Percentiles rank a stretch among this genome's conserved stretches.
These are phyloP conservation scores for Lycophotia porphyrea DNA, from an alignment of 2,888 invertebrate species.

Conservation along the genomic window DNA sequence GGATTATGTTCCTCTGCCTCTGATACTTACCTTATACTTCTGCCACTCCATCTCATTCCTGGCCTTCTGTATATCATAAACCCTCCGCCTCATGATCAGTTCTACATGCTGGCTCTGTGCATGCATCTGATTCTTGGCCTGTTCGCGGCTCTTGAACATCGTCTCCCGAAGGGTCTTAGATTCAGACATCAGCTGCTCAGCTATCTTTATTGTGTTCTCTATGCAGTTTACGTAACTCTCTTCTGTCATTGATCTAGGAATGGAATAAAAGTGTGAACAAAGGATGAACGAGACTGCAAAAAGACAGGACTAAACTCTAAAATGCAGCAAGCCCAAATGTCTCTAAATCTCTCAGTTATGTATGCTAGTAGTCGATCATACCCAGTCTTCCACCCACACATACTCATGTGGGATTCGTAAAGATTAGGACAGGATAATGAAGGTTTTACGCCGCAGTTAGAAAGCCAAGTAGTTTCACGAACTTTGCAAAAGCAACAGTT, in stretches of 20 bases:
- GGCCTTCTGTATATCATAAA: constrained; percentile 96
- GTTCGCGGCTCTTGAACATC: constrained; percentile 94
- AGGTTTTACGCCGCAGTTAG: background rate
- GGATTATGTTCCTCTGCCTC: background rate
- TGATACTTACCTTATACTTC: constrained; percentile 84
- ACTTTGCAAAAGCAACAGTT: background rate
- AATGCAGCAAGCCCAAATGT: background rate
- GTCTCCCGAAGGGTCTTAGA: constrained; percentile 94
- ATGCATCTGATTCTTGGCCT: constrained; percentile 94
- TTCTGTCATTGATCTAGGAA: constrained; percentile 92
- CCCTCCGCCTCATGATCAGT: constrained; percentile 95
- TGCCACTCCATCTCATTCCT: constrained; percentile 98
- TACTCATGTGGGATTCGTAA: background rate
- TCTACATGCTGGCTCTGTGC: constrained; percentile 96
- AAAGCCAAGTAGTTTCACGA: background rate
- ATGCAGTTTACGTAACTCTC: constrained; percentile 96
- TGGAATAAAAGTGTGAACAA: background rate
- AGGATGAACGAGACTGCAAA: background rate
- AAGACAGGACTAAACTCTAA: background rate
- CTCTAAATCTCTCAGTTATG: background rate
- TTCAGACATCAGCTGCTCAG: constrained; percentile 95
- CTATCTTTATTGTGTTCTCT: constrained; percentile 93
- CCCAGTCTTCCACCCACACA: background rate
- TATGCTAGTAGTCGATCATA: background rate
- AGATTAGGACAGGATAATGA: background rate